phyloP scores from a whole-genome alignment of 2,888 invertebrate genomes.

The Diaphora mendica region DNA sequence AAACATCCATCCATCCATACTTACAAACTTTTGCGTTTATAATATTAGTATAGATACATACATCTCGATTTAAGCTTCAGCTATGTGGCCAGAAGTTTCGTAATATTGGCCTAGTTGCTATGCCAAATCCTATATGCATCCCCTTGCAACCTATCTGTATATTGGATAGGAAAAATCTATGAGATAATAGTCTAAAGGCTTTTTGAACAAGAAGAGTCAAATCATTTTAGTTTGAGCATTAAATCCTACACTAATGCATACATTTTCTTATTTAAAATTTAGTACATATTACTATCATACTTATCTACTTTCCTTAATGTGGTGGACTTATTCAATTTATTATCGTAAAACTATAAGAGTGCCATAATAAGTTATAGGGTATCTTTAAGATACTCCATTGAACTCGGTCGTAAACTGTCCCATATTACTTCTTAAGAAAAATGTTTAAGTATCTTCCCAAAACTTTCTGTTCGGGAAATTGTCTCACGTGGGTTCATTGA shows the following conservation, averaged over 20 bases:
- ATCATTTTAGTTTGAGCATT: background rate
- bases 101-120: too few species aligned
- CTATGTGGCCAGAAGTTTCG: too few species aligned
- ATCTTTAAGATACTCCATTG: background rate
- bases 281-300: background rate
- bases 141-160: background rate
- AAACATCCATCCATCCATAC: too few species aligned
- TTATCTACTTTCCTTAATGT: background rate
- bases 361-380: background rate
- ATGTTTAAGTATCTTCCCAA: slow-evolving; percentile 39
- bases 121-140: too few species aligned
- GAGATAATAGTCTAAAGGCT: background rate
- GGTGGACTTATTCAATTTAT: background rate
- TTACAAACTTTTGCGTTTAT: too few species aligned
- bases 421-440: slow-evolving; percentile 41
- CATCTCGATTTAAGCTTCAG: background rate
- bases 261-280: background rate
- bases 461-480: slow-evolving; percentile 55
- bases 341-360: background rate
- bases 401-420: slow-evolving; percentile 9
- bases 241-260: background rate
- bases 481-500: slow-evolving; percentile 60
- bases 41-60: too few species aligned
- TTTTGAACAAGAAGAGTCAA: background rate
- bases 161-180: background rate